Conservation (phyloP, 2,113 vertebrate species). For the Nothocercus julius region DNA sequence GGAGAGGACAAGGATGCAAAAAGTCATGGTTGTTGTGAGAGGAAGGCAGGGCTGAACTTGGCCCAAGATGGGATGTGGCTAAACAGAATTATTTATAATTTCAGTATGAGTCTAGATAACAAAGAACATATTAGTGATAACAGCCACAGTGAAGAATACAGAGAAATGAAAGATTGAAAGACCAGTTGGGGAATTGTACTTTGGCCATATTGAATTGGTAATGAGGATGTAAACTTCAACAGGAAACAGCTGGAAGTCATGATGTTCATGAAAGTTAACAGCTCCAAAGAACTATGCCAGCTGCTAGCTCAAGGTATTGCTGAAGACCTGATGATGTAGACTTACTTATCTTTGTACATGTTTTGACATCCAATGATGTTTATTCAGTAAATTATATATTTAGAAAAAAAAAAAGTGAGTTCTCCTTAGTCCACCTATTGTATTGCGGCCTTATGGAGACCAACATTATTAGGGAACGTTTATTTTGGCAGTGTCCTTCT, state of each 20-base stretch:
- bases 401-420: not conserved
- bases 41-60: not conserved
- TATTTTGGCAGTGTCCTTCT: not conserved
- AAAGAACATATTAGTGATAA: not conserved
- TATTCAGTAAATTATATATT: not conserved
- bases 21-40: accelerated
- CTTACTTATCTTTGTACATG: not conserved
- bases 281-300: not conserved
- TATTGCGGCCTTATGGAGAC: not conserved
- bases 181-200: not conserved
- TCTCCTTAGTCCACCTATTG: not conserved
- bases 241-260: not conserved
- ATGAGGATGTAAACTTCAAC: not conserved
- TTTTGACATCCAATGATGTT: not conserved
- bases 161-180: not conserved
- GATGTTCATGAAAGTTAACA: not conserved
- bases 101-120: not conserved
- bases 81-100: not conserved
- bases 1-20: not conserved
- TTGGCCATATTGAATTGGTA: not conserved
- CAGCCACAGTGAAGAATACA: not conserved
- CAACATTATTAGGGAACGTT: not conserved
- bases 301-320: not conserved
- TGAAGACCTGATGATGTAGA: not conserved
- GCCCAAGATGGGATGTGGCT: not conserved